phyloP scores from a whole-genome alignment of 2,113 vertebrate genomes.

The Etheostoma spectabile region DNA sequence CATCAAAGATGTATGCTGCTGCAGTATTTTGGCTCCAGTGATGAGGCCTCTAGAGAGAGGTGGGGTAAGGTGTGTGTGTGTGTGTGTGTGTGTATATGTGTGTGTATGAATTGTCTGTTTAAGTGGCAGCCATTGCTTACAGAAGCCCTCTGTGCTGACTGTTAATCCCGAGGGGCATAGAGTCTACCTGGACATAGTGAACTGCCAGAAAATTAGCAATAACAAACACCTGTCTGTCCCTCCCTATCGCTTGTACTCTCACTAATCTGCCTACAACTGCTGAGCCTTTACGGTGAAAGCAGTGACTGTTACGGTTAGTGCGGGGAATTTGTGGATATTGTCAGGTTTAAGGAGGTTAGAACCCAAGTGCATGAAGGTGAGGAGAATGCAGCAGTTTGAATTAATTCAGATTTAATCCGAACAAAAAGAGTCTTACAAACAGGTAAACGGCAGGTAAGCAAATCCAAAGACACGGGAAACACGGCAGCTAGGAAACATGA shows the following conservation, averaged over 20 bases:
- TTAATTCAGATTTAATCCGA: too few relatives aligned
- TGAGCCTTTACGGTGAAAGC: conserved; percentile 50
- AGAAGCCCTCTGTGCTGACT: conserved; percentile 44
- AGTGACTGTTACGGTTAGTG: background rate
- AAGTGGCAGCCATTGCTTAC: conserved; percentile 26
- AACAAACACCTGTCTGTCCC: conserved; percentile 60
- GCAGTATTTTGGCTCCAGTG: conserved; percentile 71
- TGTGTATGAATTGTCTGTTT: conserved; percentile 47
- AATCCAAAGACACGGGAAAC: too few relatives aligned
- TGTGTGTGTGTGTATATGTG: conserved; percentile 27
- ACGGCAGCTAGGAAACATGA: too few relatives aligned
- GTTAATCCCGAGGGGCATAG: conserved; percentile 43
- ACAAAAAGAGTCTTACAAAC: too few relatives aligned
- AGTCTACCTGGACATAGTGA: conserved; percentile 49
- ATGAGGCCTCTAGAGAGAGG: conserved; percentile 74
- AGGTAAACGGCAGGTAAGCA: too few relatives aligned
- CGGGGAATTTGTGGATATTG: too few relatives aligned
- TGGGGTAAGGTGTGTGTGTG: conserved; percentile 28
- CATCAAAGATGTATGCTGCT: conserved; percentile 77
- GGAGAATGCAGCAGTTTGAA: too few relatives aligned
- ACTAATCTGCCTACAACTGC: conserved; percentile 57
- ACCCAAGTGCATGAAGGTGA: too few relatives aligned
- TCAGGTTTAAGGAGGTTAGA: too few relatives aligned
- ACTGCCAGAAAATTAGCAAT: conserved; percentile 60
- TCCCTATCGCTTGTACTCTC: conserved; percentile 31